Evolutionary conservation across 2,888 invertebrate species (phyloP).

Genomic region (Ophion ellenae): DNA sequence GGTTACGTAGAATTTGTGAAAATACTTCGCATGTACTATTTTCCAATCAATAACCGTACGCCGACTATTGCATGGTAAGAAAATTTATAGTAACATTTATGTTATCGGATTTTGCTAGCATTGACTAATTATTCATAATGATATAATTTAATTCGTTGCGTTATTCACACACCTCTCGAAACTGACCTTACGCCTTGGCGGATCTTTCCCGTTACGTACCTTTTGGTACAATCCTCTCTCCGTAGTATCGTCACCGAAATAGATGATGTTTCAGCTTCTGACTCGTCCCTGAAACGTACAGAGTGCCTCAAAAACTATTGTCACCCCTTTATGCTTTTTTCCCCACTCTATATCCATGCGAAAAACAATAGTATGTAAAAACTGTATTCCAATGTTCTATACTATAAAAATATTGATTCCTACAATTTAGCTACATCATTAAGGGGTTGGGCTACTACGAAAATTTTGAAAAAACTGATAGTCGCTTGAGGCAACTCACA

Average conservation of each 20-base stretch:
- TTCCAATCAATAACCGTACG: too few species aligned
- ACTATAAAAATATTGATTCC: neutral
- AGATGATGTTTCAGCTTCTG: slow-evolving; percentile 10
- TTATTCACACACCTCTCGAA: slow-evolving; percentile 53
- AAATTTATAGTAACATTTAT: too few species aligned
- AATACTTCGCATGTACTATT: too few species aligned
- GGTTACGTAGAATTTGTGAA: too few species aligned
- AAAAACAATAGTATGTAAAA: neutral
- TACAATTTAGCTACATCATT: too few species aligned
- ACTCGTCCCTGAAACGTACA: slow-evolving; percentile 6
- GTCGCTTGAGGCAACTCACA: too few species aligned
- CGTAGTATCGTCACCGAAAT: slow-evolving; percentile 12
- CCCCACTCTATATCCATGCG: neutral
- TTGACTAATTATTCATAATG: neutral
- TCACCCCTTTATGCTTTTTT: neutral
- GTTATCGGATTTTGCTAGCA: neutral
- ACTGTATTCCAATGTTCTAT: neutral
- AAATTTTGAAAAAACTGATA: too few species aligned
- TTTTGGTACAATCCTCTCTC: neutral
- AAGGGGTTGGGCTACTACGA: too few species aligned
- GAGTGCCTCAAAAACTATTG: slow-evolving; percentile 18
- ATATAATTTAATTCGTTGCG: neutral
- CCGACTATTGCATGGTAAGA: too few species aligned
- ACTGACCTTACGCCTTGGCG: slow-evolving; percentile 72
- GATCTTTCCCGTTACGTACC: slow-evolving; percentile 38